phyloP scores from a whole-genome alignment of 2,113 vertebrate species.

The Hiodon tergisus region DNA sequence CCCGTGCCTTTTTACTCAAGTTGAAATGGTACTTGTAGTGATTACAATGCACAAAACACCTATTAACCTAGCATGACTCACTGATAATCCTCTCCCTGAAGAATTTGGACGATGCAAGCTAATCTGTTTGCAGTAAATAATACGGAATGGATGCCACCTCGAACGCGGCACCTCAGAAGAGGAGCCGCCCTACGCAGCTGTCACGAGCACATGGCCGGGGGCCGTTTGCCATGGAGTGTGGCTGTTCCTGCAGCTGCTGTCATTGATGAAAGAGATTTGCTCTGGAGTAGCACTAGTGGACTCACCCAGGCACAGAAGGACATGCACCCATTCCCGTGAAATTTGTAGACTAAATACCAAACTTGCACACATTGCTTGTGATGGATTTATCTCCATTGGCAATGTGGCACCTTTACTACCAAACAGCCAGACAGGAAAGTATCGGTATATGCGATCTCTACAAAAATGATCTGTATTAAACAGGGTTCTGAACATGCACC shows the following conservation, averaged over 20 bases:
- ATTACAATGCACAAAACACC: no score
- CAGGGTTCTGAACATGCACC: neutral
- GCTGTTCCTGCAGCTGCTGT: neutral
- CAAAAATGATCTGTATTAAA: neutral
- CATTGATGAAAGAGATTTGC: slow-evolving; percentile 10
- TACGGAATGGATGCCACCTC: neutral
- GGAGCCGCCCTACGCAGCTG: neutral
- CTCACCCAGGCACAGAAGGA: neutral
- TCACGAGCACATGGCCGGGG: neutral
- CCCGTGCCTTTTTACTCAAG: neutral
- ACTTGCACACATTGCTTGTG: neutral
- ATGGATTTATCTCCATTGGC: neutral
- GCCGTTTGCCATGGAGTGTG: neutral
- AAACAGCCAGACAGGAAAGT: neutral
- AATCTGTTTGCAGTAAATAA: slow-evolving; percentile 7
- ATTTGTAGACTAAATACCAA: neutral
- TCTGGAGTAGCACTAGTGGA: neutral
- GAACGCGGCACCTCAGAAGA: neutral
- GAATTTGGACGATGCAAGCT: neutral
- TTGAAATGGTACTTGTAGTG: no score
- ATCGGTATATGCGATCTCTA: neutral
- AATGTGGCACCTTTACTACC: neutral
- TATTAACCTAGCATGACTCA: neutral
- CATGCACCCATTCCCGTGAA: neutral
- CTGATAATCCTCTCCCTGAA: slow-evolving; percentile 2